phyloP scores from a whole-genome alignment of 1,140 invertebrate species.

The Anastrepha ludens region DNA sequence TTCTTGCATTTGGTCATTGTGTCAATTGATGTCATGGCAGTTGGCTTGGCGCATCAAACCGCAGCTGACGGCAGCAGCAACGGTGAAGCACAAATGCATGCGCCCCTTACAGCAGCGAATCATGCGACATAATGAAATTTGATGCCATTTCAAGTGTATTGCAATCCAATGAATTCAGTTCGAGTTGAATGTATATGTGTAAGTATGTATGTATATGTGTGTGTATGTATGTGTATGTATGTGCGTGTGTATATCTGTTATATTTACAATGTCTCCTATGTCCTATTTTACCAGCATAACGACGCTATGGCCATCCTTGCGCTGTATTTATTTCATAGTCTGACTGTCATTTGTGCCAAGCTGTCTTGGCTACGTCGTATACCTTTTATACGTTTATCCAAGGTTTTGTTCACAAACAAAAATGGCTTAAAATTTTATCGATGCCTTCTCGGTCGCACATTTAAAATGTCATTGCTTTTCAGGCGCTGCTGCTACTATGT shows the following conservation, averaged over 20 bases:
- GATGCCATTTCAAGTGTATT: not conserved
- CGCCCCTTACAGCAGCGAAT: not conserved
- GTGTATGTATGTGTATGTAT: not conserved
- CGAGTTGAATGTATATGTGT: not conserved
- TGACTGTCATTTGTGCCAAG: not conserved
- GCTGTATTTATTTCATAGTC: slow-evolving; percentile 29
- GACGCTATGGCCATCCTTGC: not conserved
- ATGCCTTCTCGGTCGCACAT: too few species aligned
- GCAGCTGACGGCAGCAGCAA: not conserved
- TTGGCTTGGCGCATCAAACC: not conserved
- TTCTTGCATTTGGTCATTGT: slow-evolving; percentile 5
- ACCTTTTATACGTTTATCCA: not conserved
- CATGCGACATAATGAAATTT: slow-evolving; percentile 20
- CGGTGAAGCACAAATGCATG: not conserved
- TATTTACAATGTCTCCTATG: not conserved
- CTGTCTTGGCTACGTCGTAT: slow-evolving; percentile 11
- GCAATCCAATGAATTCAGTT: slow-evolving; percentile 19
- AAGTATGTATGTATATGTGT: not conserved
- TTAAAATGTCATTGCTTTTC: too few species aligned
- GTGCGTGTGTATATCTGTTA: not conserved
- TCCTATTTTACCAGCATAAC: not conserved
- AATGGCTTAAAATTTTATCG: too few species aligned
- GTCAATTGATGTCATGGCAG: slow-evolving; percentile 6
- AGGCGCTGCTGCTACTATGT: too few species aligned
- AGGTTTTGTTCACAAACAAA: not conserved